Percentiles rank a stretch among this genome's conserved stretches.
phyloP scores from a whole-genome alignment of 2,888 invertebrate genomes.

The Penaeus monodon region DNA sequence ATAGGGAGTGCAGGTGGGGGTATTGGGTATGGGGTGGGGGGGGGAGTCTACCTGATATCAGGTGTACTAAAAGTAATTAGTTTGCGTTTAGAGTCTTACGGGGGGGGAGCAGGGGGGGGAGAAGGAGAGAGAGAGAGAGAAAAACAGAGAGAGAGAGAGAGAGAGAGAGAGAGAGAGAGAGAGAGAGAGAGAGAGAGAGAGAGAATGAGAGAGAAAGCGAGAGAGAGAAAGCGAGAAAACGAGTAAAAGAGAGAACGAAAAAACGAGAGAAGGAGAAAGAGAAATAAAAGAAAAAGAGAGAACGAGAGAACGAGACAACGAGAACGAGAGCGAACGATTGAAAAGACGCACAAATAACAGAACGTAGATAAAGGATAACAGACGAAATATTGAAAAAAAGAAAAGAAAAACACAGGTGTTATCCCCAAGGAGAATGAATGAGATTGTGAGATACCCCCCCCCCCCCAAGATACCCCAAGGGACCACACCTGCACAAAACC shows the following conservation, averaged over 20 bases:
- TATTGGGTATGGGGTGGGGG: neutral
- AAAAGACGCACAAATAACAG: neutral
- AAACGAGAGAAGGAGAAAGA: neutral
- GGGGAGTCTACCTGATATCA: neutral
- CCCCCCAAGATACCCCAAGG: neutral
- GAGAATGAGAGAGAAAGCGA: too few relatives aligned
- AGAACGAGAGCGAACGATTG: neutral
- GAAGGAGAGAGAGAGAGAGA: too few relatives aligned
- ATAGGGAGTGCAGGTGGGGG: neutral
- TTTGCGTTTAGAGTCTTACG: too few relatives aligned
- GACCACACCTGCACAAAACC: slow-evolving; percentile 16
- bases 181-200: neutral
- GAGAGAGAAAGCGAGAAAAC: neutral
- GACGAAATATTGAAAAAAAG: neutral
- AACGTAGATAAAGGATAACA: neutral
- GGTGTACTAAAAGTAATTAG: too few relatives aligned
- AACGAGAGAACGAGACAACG: too few relatives aligned
- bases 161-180: too few relatives aligned
- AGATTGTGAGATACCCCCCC: neutral
- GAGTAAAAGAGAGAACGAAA: neutral
- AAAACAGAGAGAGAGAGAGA: too few relatives aligned
- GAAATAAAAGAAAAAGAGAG: neutral
- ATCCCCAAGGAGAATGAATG: too few relatives aligned
- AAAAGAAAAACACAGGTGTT: neutral
- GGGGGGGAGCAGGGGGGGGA: neutral